Base-by-base conservation (phyloP, 2,888 invertebrate genomes). In the Trachelus troglodyta region DNA sequence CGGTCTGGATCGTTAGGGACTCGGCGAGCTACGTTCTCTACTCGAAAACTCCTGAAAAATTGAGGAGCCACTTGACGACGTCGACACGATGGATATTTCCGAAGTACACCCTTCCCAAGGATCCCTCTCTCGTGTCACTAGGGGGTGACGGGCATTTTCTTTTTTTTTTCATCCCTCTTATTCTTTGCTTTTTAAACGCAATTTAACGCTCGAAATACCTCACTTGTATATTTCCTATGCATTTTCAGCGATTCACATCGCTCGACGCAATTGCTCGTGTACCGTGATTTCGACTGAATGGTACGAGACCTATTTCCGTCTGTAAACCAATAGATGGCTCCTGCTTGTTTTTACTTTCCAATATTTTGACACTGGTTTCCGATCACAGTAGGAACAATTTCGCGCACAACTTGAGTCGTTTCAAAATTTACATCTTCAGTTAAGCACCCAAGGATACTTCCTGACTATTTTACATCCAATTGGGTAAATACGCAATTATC, bases 1-100 rank as follows among this genome's bases (percentile, higher is more conserved):
- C 83, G 73, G 77, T 35, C 76, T 56, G 79, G 79, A 80, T 77
- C 78, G 80, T 77, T 79, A 56, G 75, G 74, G 69, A 75, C 33
- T 74, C 69, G 76, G 69, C 69, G 76, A 79, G 40, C 79, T 77
- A 68, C 68, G 37, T 40, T 74, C 71, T 31, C 71, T 71, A 34
- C 79, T 69, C 71, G 71, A 71, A 71, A 71, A 34, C 34, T 15
- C 33, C 74, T 77, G 74, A 69, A 74, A 79, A 74, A 76, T 79
- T 77, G 69, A 79, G 74, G 76, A 74, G 74, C 74, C 79, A 77
- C 76, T 79, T 79, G 74, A 77, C 79, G 74, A 74, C 35, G 69
- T 68, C 73, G 69, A 40, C 35, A 23, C 40, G 71, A 34, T 56
- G 23, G 56, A 56, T 56, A 56, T 56, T 56, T 56, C 23, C 56